Evolutionary conservation across 2,113 vertebrate genomes (phyloP).

Genomic region (Eublepharis macularius): DNA sequence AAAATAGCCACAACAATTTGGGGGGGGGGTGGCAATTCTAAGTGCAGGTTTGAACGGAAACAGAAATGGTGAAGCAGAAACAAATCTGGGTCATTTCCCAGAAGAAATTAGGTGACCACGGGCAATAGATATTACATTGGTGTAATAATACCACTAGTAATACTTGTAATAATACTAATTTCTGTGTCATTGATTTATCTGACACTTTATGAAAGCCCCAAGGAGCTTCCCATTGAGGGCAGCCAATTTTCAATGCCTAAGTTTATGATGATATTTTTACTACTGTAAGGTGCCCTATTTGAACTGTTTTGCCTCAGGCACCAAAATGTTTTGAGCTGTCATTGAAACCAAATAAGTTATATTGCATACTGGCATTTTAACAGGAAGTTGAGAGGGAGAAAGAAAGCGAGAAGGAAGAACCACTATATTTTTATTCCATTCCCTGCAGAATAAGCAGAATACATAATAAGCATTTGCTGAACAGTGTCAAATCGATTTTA

Average conservation of each 20-base stretch:
- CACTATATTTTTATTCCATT: conserved; percentile 42
- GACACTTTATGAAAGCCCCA: neutral
- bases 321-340: neutral
- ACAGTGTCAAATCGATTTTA: conserved; percentile 63
- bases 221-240: neutral
- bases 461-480: conserved; percentile 54
- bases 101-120: too few species aligned
- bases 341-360: conserved; percentile 39
- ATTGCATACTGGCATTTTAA: conserved; percentile 40
- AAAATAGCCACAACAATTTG: too few species aligned
- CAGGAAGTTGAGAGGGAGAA: conserved; percentile 34
- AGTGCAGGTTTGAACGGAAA: conserved; percentile 44
- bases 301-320: neutral
- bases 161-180: too few species aligned
- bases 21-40: too few species aligned
- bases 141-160: too few species aligned
- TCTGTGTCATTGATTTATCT: too few species aligned
- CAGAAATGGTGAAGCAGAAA: conserved; percentile 42
- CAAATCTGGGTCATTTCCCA: neutral
- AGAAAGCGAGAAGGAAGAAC: conserved; percentile 35
- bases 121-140: too few species aligned
- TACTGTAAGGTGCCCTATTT: neutral
- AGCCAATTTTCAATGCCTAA: neutral
- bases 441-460: conserved; percentile 59
- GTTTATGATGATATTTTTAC: neutral